Base-by-base conservation (phyloP, 1,140 invertebrate genomes). In the Wasmannia auropunctata region DNA sequence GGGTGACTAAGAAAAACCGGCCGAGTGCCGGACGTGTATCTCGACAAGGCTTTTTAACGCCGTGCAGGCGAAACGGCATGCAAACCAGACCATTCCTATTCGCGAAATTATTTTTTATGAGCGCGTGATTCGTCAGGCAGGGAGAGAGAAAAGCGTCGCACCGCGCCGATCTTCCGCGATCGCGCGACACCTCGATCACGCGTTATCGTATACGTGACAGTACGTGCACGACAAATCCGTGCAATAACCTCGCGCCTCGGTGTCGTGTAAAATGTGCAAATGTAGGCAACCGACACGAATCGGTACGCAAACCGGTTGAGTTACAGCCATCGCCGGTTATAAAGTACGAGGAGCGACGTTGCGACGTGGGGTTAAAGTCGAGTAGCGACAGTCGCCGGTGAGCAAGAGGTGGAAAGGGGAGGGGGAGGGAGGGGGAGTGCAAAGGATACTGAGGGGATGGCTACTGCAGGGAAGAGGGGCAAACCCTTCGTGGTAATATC, bases 401-500 rank as follows among this genome's bases (percentile, higher is more conserved):
- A 65, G 51, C 51, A 40, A 54, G 16, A 16, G 16, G 60, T 10
- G n/a, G 74, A 19, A 72, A 40, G 19, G 10, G 22, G 69, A 43
- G 77, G 65, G 80, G 75, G 75, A 22, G n/a, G n/a, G n/a, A n/a
- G n/a, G 10, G n/a, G 10, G 87, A 85, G 43, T 76, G 77, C 67
- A 75, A 14, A 60, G 60, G 60, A 19, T 34, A 19, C 60, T 1
- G 51, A 46, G 40, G 28, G 31, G 16, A 46, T 67, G 58, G 31
- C 14, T 58, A 72, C 49, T 56, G 67, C n/a, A n/a, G n/a, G 58
- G 79, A 77, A 46, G 25, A 28, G 49, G 43, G 67, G 37, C 40
- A 77, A 54, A 67, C 75, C 60, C 86, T 67, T 16, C 28, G 74
- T 16, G 87, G 86, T 94, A 93, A 94, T 94, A 94, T 92, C 92